Base-by-base conservation (phyloP, 2,113 vertebrate species). In the Pseudopipra pipra region DNA sequence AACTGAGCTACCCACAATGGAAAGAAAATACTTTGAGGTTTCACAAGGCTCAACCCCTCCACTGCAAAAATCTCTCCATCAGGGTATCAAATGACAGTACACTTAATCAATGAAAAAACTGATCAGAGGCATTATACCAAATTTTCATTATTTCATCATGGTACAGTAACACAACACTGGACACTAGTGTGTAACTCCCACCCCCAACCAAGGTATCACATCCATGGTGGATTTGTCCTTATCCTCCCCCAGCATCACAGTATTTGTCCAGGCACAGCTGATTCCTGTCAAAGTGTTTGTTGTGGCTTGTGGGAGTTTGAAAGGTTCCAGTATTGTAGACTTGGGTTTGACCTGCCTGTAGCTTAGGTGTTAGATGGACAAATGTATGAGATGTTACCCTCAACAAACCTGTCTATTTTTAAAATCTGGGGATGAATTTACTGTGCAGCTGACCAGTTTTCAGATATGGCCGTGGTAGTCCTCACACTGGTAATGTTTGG, bases 11-110 rank as follows among this genome's bases (percentile, higher is more conserved):
- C 89, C 87, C 52, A 92, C 89, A 92, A 55, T 94, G 93, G 93
- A 97, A 96, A 96, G 56, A 95, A 95, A 95, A 56, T 49, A 43
- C 79, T 84, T 83, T 96, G 94, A 96, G 96, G 88, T 95, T 95
- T 92, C 65, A 71, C 39, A 81, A 73, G 65, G 61, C 79, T 89
- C 76, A 86, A 22, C 2, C n/a, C 43, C 21, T 70, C 44, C 52
- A 47, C 76, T 90, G 83, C 56, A 52, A 76, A 95, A 75, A 81
- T 61, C 65, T 81, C 83, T 92, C 85, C 72, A 86, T 77, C 56
- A 52, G 47, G 4, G 7, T 96, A 94, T 95, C 94, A 63, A 63
- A 83, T 96, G 44, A 71, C 90, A 94, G 52, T 49, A n/a, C 22
- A 24, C 25, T 95, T 79, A 95, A 91, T 71, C 81, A 93, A 79